Base-by-base conservation (phyloP, 2,888 invertebrate species). In the Rhabditophanes sp. region DNA sequence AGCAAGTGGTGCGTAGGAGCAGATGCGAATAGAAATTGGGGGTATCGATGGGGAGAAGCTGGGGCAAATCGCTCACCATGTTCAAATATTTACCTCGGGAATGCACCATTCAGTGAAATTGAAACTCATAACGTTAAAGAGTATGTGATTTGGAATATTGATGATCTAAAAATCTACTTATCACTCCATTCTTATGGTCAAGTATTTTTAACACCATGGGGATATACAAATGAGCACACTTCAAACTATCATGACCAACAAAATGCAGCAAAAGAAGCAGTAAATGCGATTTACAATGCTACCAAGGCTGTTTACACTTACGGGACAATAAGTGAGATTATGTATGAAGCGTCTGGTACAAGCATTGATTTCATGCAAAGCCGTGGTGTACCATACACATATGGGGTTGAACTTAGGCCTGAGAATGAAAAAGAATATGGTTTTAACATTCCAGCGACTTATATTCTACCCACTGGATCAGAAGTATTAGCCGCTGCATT, bases 21-120 rank as follows among this genome's bases (percentile, higher is more conserved):
- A 1, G 63, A 63, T 34, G 58, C 57, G 8, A 63, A 63, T 37
- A 32, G 64, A 3, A 46, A 63, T 35, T 63, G 64, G 57, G 64
- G 58, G 16, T 61, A 53, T 36, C 42, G 50, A 22, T 54, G 53
- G 50, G 59, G 55, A 48, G 59, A 53, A 38, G 52, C 52, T 12
- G 60, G 60, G 5, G 52, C 57, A 4, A 55, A 52, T 29, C 44
- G 50, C 8, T 46, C 45, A 3, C 58, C 60, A 1, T 61, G 61
- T 35, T 61, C 61, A 11, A 56, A 56, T 33, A 57, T 61, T 35
- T 61, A 56, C 39, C 39, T 46, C 6, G 48, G 48, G 4, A 9
- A 33, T 9, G 32, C 23, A 19, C 38, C 48, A 7, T 47, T 48
- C 36, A 39, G 37, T 11, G 56, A 56, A 29, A 53, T 53, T 1